Percentiles rank a stretch among this genome's conserved stretches.
Conservation (phyloP, 2,113 vertebrate genomes). For the Corvus moneduloides region DNA sequence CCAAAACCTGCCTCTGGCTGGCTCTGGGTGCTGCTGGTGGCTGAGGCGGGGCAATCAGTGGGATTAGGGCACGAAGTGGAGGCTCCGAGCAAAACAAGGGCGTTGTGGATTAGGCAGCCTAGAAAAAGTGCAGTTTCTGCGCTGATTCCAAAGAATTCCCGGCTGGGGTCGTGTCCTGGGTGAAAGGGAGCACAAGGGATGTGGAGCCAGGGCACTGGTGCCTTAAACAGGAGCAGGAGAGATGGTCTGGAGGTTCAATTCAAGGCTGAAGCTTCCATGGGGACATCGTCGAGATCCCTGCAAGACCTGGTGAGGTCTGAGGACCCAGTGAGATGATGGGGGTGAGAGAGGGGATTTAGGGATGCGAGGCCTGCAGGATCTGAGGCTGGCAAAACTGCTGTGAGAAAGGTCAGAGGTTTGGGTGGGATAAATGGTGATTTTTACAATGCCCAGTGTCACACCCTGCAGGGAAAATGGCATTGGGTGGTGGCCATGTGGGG, state of each 20-base stretch:
- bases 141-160: not conserved
- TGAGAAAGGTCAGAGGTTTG: not conserved
- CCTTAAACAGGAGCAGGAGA: not conserved
- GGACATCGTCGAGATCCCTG: not conserved
- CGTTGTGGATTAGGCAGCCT: not conserved
- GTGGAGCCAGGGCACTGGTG: not conserved
- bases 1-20: not conserved
- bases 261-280: not conserved
- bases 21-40: not conserved
- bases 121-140: not conserved
- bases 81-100: not conserved
- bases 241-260: not conserved
- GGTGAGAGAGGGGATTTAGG: not conserved
- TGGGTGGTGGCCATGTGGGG: rapidly evolving
- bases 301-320: not conserved
- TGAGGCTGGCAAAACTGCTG: not conserved
- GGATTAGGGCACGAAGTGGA: not conserved
- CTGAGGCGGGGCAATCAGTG: not conserved
- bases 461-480: not conserved
- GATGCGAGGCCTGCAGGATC: rapidly evolving
- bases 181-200: not conserved
- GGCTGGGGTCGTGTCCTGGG: rapidly evolving
- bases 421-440: not conserved
- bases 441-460: rapidly evolving
- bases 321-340: rapidly evolving